Evolutionary conservation across 2,113 vertebrate species (phyloP), one percentile per base, ranked within the genome.

Genomic region (Blennius ocellaris): DNA sequence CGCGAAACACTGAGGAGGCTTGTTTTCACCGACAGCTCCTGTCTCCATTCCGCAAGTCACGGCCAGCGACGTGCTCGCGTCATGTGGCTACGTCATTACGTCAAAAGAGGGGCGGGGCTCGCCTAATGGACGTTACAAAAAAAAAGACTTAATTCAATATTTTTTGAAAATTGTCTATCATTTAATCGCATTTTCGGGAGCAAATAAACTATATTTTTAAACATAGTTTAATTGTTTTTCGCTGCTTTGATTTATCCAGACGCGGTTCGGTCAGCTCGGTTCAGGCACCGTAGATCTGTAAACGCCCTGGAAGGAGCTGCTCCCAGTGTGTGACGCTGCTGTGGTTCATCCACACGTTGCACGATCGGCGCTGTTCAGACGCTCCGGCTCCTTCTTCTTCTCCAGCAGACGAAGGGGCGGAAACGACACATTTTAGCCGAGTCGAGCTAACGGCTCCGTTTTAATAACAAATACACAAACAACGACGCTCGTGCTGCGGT

Each of bases 31-130:
- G 16, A 7, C 0, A n/a, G 39, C 65, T 60, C 41, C 67, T 36
- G 0, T 69, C 77, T 81, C 70, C 80, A 84, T 90, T 90, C 86
- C 70, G 75, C 83, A 85, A 88, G 86, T 91, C 86, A 88, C 72
- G 65, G 56, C 2, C 77, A 3, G 4, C 39, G 5, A 6, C 14
- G 47, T 30, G 1, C 4, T 6, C 3, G 55, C 72, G 72, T 75
- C 69, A 73, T 6, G 0, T 0, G 9, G 0, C 1, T 1, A 56
- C 57, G 44, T 54, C 5, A 7, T 7, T 10, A 0, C 62, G 67
- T 82, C 43, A 61, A 51, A 15, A 37, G 40, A n/a, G 11, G 7
- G 71, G 49, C 3, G 30, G 41, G 48, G 17, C 1, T 8, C 1
- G 21, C 21, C 21, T 2, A 30, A 30, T 4, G 21, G 21, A 30